Evolutionary conservation across 2,888 invertebrate genomes (phyloP).

Genomic region (Platycheirus rosarum): DNA sequence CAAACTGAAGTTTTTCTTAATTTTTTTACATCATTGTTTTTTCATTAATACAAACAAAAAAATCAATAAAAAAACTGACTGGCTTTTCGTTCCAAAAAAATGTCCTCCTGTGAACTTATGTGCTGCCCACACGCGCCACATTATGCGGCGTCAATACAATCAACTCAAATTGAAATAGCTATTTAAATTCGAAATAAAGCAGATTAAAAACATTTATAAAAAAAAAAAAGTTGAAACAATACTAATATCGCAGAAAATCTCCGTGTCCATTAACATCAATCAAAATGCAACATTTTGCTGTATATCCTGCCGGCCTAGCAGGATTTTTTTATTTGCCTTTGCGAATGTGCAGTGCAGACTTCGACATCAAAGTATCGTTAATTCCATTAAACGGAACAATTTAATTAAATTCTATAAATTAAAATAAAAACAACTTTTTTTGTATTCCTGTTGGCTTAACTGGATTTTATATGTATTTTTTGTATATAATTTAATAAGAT

Average conservation of each 20-base stretch:
- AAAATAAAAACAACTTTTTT: conserved; percentile 22
- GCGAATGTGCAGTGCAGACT: conserved; percentile 1
- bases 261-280: conserved; percentile 42
- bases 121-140: background rate
- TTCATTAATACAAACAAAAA: too few relatives aligned
- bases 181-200: conserved; percentile 30
- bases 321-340: background rate
- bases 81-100: background rate
- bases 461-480: conserved; percentile 1
- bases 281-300: conserved; percentile 30
- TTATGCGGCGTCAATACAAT: conserved; percentile 15
- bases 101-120: background rate
- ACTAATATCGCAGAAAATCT: conserved; percentile 1
- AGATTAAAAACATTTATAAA: conserved; percentile 27
- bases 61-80: background rate
- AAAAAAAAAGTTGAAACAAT: background rate
- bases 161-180: conserved; percentile 3
- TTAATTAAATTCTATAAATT: conserved; percentile 53
- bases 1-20: background rate
- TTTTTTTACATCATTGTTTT: too few relatives aligned
- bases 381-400: conserved; percentile 29
- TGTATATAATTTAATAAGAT: background rate
- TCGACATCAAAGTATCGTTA: conserved; percentile 31
- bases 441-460: conserved; percentile 6
- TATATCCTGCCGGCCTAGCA: background rate